Evolutionary conservation across 1,140 invertebrate genomes (phyloP).

Genomic region (Calephelis nemesis): DNA sequence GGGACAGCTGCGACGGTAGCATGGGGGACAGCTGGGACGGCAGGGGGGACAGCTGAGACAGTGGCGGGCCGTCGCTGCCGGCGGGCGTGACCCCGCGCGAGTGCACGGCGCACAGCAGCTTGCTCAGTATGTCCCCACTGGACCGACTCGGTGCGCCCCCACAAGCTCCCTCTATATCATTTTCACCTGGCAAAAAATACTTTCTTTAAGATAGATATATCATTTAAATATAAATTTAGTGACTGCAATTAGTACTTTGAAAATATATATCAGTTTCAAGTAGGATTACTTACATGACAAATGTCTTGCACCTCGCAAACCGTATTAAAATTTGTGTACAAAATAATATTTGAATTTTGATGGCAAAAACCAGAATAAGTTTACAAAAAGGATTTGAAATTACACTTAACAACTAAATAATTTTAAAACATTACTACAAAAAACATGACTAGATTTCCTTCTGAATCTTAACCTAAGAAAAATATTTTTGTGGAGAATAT

Average conservation of each 20-base stretch:
- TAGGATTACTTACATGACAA: no score
- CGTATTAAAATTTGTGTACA: no score
- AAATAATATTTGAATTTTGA: no score
- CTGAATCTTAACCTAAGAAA: no score
- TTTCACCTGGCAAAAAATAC: slow-evolving; percentile 49
- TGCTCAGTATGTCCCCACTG: slow-evolving; percentile 46
- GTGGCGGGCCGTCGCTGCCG: slow-evolving; percentile 39
- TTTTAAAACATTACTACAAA: no score
- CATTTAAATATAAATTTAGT: background rate
- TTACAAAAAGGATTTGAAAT: no score
- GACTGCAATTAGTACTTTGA: background rate
- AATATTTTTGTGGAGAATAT: no score
- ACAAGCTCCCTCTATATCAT: slow-evolving; percentile 56
- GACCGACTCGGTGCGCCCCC: slow-evolving; percentile 24
- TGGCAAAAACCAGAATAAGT: no score
- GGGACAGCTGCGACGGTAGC: slow-evolving; percentile 35
- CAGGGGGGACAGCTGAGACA: slow-evolving; percentile 16
- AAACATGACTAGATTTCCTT: no score
- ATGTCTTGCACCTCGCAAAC: no score
- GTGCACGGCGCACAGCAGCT: slow-evolving; percentile 52
- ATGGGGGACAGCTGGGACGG: background rate
- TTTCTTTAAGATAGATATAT: background rate
- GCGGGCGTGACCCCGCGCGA: slow-evolving; percentile 38
- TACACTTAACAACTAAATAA: no score
- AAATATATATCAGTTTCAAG: no score